These are phyloP conservation scores for Typhlichthys eigenmanni DNA, from an alignment of 2,797 vertebrate species.

Conservation along the genomic window DNA sequence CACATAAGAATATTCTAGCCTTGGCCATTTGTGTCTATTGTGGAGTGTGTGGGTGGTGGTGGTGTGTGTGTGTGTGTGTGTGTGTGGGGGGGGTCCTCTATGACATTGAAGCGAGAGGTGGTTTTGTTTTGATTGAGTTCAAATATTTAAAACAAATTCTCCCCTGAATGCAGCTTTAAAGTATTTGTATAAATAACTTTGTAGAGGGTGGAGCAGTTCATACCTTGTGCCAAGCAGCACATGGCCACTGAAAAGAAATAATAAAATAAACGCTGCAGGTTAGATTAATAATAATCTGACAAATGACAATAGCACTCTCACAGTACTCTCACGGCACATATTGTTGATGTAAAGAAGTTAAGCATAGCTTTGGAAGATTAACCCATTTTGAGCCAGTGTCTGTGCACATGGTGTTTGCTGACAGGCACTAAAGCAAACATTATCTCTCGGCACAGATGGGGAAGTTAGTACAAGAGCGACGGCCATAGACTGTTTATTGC, in stretches of 20 bases:
- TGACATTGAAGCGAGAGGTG: too few relatives aligned
- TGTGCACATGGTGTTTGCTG: constrained; percentile 7
- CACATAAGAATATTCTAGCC: too few relatives aligned
- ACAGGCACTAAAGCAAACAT: constrained; percentile 21
- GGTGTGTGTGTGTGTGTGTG: neutral
- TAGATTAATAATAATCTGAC: constrained; percentile 53
- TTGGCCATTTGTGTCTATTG: too few relatives aligned
- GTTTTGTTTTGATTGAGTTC: neutral
- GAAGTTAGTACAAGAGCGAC: constrained; percentile 4
- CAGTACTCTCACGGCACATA: constrained; percentile 33
- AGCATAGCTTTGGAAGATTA: constrained; percentile 39
- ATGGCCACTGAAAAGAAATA: constrained; percentile 16
- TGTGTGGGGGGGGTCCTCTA: too few relatives aligned
- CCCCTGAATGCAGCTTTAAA: too few relatives aligned
- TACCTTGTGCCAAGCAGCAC: constrained; percentile 32
- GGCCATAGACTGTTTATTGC: neutral
- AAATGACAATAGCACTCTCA: constrained; percentile 12
- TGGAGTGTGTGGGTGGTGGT: too few relatives aligned
- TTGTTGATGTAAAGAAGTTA: constrained; percentile 42
- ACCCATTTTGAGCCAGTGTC: constrained; percentile 15
- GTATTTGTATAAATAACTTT: too few relatives aligned
- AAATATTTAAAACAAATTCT: constrained; percentile 1
- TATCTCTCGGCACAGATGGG: constrained; percentile 26
- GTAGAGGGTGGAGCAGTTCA: constrained; percentile 18
- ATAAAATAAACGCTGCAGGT: constrained; percentile 20